Conservation (phyloP, 1,140 invertebrate species). For the Macrocentrus cingulum region DNA sequence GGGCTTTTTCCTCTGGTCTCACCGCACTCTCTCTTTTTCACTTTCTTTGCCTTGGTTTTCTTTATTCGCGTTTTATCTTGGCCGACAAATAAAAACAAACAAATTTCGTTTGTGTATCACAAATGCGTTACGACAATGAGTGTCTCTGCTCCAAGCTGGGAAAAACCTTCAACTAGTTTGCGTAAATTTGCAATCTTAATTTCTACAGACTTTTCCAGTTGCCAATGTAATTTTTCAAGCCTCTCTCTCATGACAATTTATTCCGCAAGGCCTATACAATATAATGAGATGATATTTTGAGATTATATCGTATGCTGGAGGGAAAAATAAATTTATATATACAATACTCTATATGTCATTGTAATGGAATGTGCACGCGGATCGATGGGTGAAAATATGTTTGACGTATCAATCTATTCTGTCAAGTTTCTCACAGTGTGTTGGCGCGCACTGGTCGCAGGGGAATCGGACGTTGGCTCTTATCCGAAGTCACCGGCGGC, state of each 20-base stretch:
- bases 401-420: conserved; percentile 27
- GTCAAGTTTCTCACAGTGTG: background rate
- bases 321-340: conserved; percentile 24
- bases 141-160: conserved; percentile 1
- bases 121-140: conserved; percentile 10
- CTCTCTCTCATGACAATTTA: too few relatives aligned
- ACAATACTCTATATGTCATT: too few relatives aligned
- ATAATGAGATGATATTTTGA: too few relatives aligned
- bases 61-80: conserved; percentile 7
- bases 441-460: conserved; percentile 30
- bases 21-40: conserved; percentile 32
- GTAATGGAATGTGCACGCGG: too few relatives aligned
- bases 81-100: conserved; percentile 23
- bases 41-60: conserved; percentile 27
- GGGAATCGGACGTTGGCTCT: conserved; percentile 35
- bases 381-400: conserved; percentile 22
- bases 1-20: conserved; percentile 31
- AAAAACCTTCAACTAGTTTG: conserved; percentile 12
- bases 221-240: background rate
- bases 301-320: too few relatives aligned
- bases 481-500: conserved; percentile 33
- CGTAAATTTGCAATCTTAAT: conserved; percentile 22
- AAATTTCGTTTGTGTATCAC: conserved; percentile 24
- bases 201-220: background rate
- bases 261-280: too few relatives aligned